Conservation (phyloP, 2,797 vertebrate genomes). For the Tragopan temminckii region DNA sequence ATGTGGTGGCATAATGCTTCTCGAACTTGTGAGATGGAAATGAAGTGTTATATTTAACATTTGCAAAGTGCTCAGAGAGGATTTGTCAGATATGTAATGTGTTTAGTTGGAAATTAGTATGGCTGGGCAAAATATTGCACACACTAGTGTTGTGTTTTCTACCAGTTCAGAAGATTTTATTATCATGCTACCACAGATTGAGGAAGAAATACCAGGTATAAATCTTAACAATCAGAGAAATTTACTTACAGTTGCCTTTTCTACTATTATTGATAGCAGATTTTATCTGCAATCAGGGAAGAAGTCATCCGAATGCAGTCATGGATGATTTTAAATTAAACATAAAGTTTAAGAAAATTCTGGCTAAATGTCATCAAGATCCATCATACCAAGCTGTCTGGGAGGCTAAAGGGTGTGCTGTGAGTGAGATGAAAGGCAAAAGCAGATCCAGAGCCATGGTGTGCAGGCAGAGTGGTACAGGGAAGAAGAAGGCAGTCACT, state of each 20-base stretch:
- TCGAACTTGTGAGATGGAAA: neutral
- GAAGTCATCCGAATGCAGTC: constrained; percentile 50
- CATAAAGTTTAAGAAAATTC: constrained; percentile 74
- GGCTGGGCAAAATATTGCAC: neutral
- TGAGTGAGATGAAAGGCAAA: constrained; percentile 50
- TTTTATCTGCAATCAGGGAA: constrained; percentile 57
- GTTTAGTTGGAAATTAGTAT: neutral
- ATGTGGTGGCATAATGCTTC: neutral
- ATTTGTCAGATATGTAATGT: neutral
- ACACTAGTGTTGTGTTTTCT: neutral
- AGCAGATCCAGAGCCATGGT: neutral
- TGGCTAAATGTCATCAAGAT: constrained; percentile 74
- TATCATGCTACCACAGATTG: neutral
- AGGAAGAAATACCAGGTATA: constrained; percentile 14
- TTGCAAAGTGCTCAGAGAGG: neutral
- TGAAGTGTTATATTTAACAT: neutral
- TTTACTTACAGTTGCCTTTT: constrained; percentile 67
- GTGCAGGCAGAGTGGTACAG: neutral
- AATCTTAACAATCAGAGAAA: constrained; percentile 46
- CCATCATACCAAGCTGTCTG: constrained; percentile 51
- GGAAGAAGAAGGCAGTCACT: neutral
- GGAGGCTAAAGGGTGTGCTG: constrained; percentile 23
- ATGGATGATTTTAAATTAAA: constrained; percentile 72
- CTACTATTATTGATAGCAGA: constrained; percentile 40
- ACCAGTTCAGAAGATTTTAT: constrained; percentile 14